These are phyloP conservation scores for Pyrocephalus nanus DNA, from an alignment of 2,797 vertebrate species.

Conservation along the genomic window DNA sequence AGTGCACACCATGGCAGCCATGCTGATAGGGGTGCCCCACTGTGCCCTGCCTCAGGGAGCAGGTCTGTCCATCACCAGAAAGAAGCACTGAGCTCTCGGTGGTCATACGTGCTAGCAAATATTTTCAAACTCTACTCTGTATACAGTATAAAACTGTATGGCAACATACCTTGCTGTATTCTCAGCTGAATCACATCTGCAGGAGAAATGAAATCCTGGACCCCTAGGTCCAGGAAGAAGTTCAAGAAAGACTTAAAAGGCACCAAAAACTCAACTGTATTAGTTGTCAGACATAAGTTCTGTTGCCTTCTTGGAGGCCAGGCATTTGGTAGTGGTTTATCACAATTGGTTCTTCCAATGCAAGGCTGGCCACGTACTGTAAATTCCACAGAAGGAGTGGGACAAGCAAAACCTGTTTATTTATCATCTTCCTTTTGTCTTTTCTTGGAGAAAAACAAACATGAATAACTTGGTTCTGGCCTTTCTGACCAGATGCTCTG, in stretches of 20 bases:
- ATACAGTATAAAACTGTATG: not conserved
- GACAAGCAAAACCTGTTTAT: not conserved
- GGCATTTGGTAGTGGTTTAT: not conserved
- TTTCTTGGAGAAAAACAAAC: not conserved
- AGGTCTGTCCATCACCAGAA: not conserved
- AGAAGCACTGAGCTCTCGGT: not conserved
- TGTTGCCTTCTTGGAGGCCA: not conserved
- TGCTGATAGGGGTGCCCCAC: not conserved
- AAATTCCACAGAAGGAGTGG: not conserved
- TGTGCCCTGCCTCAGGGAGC: not conserved
- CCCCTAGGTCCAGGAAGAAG: not conserved
- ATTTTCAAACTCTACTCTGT: not conserved
- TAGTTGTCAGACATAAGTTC: not conserved
- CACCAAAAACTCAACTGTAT: not conserved
- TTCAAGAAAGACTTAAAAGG: not conserved
- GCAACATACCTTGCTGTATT: not conserved
- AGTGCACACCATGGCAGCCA: not conserved
- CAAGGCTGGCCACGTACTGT: not conserved
- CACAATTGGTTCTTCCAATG: not conserved
- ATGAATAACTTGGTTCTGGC: accelerated
- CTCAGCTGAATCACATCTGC: not conserved
- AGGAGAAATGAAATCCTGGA: not conserved
- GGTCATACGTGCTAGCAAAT: accelerated
- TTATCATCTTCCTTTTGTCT: not conserved
- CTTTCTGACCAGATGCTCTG: not conserved